A percentile compares a stretch with the other conserved stretches of the same genome.
Evolutionary conservation across 2,113 vertebrate species (phyloP).

Genomic region (Morone saxatilis): DNA sequence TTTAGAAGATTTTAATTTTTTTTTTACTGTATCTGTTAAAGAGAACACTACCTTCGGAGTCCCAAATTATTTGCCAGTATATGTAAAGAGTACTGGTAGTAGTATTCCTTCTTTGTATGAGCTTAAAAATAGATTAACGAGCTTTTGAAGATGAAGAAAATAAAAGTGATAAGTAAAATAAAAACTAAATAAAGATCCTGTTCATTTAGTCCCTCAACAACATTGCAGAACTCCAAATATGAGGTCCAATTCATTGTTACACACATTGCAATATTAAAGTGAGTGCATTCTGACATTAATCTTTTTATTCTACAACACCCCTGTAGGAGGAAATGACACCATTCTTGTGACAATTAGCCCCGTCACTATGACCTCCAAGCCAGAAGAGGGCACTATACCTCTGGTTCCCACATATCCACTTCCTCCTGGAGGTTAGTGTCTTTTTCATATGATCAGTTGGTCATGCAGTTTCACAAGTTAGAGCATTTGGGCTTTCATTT

Average conservation of each 20-base stretch:
- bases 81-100: neutral
- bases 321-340: constrained; percentile 64
- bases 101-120: neutral
- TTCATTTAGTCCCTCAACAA: neutral
- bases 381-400: constrained; percentile 63
- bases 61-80: too few species aligned
- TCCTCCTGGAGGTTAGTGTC: constrained; percentile 84
- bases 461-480: neutral
- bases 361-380: constrained; percentile 51
- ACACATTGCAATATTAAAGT: fast-evolving
- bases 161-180: neutral
- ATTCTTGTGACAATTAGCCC: constrained; percentile 58
- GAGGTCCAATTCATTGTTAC: neutral
- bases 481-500: neutral
- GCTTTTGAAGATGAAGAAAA: neutral
- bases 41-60: neutral
- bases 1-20: neutral
- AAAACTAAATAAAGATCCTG: neutral
- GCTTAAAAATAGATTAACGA: neutral
- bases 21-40: neutral
- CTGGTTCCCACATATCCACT: constrained; percentile 85
- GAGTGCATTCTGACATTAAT: neutral
- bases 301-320: neutral
- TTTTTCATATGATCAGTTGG: neutral
- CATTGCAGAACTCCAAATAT: neutral